These are phyloP conservation scores for Perizoma affinitatum DNA, from an alignment of 2,888 invertebrate species.

Conservation along the genomic window DNA sequence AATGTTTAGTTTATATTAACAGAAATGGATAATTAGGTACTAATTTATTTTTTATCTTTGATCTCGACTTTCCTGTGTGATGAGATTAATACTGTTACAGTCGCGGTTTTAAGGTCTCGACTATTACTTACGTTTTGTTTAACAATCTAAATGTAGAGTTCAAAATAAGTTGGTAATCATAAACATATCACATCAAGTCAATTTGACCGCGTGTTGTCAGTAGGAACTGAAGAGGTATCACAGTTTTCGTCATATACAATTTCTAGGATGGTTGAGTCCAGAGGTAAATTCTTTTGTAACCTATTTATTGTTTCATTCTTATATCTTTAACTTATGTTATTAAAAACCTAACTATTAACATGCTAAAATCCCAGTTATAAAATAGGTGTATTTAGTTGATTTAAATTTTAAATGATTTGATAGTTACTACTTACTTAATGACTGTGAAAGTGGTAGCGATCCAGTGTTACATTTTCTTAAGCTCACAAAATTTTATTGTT, in stretches of 20 bases:
- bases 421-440: not conserved
- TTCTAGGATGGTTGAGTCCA: slow-evolving; percentile 10
- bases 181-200: not conserved
- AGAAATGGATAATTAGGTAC: slow-evolving; percentile 8
- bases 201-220: not conserved
- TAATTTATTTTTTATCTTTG: slow-evolving; percentile 14
- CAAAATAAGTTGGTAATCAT: too few species aligned
- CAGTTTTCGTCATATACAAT: too few species aligned
- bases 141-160: too few species aligned
- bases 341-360: not conserved
- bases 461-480: too few species aligned
- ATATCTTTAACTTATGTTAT: slow-evolving; percentile 3
- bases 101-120: too few species aligned
- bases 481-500: too few species aligned
- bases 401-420: slow-evolving; percentile 15
- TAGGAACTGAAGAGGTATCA: too few species aligned
- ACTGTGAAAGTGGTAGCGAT: too few species aligned
- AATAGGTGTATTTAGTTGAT: too few species aligned
- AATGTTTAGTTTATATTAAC: slow-evolving; percentile 20
- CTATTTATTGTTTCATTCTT: not conserved
- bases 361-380: not conserved
- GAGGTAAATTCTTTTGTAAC: not conserved
- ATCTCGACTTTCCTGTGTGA: slow-evolving; percentile 16
- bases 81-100: not conserved
- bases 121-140: too few species aligned